These are phyloP conservation scores for Papio anubis DNA, from an alignment of 2,113 vertebrate species.

Conservation along the genomic window DNA sequence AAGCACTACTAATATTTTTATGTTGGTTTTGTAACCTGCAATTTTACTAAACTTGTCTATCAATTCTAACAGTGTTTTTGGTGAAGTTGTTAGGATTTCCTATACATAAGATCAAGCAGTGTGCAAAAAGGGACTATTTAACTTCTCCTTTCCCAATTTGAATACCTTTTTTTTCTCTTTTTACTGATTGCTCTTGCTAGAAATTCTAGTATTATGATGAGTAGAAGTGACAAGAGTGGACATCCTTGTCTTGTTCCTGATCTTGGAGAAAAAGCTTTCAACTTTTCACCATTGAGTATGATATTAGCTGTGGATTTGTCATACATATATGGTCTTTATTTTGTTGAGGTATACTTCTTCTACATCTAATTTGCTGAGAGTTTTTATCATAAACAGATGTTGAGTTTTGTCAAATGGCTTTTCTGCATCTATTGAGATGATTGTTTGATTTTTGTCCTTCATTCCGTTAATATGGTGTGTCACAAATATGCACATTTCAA, in stretches of 20 bases:
- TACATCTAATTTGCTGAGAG: not conserved
- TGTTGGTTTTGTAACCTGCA: not conserved
- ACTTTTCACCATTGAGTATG: not conserved
- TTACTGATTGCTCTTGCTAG: not conserved
- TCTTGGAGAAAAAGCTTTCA: not conserved
- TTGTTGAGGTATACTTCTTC: not conserved
- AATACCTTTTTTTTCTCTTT: not conserved
- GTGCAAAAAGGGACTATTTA: not conserved
- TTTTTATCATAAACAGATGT: not conserved
- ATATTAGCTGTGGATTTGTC: not conserved
- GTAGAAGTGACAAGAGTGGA: not conserved
- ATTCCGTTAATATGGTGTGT: not conserved
- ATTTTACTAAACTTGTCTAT: not conserved
- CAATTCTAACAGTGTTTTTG: not conserved
- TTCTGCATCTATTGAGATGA: not conserved
- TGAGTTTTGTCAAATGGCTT: not conserved
- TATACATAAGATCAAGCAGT: not conserved
- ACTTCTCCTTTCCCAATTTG: not conserved
- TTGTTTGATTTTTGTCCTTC: not conserved
- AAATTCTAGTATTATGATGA: not conserved
- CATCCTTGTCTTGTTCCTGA: not conserved
- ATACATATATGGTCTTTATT: not conserved
- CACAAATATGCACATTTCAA: not conserved
- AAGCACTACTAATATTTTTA: not conserved
- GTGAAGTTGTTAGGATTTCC: not conserved